phyloP scores from a whole-genome alignment of 2,113 vertebrate genomes.

The Anthoscopus minutus region DNA sequence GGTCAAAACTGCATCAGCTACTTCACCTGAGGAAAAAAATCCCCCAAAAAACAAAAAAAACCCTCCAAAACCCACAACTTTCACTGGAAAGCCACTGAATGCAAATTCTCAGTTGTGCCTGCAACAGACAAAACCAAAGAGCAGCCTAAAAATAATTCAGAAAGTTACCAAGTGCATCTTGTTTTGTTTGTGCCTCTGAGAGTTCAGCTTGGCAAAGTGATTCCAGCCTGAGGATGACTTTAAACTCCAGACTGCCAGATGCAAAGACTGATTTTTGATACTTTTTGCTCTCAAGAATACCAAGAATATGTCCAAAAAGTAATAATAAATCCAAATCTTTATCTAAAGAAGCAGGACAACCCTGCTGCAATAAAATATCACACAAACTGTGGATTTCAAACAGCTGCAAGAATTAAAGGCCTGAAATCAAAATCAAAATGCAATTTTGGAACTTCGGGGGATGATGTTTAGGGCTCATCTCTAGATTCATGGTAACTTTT shows the following conservation, averaged over 20 bases:
- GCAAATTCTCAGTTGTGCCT: not conserved
- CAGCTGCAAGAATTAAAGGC: not conserved
- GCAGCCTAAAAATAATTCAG: not conserved
- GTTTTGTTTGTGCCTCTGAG: not conserved
- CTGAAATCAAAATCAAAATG: not conserved
- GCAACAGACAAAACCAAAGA: not conserved
- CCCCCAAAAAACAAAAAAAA: not conserved
- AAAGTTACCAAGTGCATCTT: not conserved
- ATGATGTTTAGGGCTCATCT: not conserved
- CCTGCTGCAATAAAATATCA: not conserved
- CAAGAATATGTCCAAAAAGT: fast-evolving
- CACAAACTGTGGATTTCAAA: not conserved
- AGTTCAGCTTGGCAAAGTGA: not conserved
- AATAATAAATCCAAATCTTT: not conserved
- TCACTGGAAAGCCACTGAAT: not conserved
- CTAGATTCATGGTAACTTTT: not conserved
- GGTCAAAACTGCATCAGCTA: not conserved
- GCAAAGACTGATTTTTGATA: not conserved
- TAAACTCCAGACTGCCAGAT: not conserved
- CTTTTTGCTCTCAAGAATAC: not conserved
- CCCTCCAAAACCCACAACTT: not conserved
- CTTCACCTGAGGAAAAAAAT: not conserved
- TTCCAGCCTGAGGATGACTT: not conserved
- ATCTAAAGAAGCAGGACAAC: not conserved
- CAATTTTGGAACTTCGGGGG: not conserved